phyloP scores from a whole-genome alignment of 2,113 vertebrate genomes.

The Collichthys lucidus region DNA sequence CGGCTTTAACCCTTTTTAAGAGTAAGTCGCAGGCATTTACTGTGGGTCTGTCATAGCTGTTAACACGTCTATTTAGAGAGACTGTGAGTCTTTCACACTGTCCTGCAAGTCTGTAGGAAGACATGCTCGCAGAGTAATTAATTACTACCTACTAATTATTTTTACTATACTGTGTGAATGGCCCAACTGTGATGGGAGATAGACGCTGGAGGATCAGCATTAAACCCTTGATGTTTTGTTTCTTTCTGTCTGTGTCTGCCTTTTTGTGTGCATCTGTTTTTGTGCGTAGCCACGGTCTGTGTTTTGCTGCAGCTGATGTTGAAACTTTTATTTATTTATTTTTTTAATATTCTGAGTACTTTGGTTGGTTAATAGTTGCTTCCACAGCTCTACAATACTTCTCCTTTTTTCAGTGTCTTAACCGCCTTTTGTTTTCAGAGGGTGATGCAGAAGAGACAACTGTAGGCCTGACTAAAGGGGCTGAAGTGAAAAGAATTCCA shows the following conservation, averaged over 20 bases:
- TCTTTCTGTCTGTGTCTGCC: conserved; percentile 28
- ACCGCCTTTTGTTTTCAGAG: conserved; percentile 82
- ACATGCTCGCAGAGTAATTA: not conserved
- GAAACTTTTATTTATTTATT: not conserved
- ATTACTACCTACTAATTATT: too few relatives aligned
- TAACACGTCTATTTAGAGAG: not conserved
- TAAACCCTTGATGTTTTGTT: conserved; percentile 8
- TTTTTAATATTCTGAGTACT: not conserved
- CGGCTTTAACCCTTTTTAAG: not conserved
- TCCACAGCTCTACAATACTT: conserved; percentile 44
- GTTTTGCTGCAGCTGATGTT: conserved; percentile 19
- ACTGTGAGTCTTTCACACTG: not conserved
- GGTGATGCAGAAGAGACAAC: conserved; percentile 62
- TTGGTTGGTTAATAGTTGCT: conserved; percentile 33
- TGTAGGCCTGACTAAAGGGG: conserved; percentile 66
- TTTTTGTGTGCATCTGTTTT: conserved; percentile 39
- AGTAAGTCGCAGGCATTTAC: conserved; percentile 1
- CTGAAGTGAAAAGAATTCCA: conserved; percentile 75
- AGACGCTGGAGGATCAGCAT: not conserved
- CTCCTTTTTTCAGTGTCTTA: conserved; percentile 69
- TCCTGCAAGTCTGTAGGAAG: not conserved
- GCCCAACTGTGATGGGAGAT: not conserved
- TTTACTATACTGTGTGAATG: not conserved
- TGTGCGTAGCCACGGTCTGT: conserved; percentile 41
- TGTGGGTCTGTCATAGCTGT: not conserved